Evolutionary conservation across 2,113 vertebrate species (phyloP), one percentile per base, ranked within the genome.

Genomic region (Hucho hucho): DNA sequence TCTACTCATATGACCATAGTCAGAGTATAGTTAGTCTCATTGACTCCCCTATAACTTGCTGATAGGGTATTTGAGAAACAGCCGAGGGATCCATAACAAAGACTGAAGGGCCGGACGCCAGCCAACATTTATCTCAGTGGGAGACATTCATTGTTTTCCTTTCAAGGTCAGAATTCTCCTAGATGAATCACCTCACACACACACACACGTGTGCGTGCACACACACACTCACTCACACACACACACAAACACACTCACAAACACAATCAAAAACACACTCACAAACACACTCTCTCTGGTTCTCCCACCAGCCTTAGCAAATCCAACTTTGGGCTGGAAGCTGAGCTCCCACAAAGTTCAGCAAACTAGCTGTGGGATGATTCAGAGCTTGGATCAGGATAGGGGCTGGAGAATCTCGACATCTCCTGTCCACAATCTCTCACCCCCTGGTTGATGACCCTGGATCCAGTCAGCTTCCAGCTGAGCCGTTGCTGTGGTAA

Each of bases 401-500:
- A 43, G 2, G 53, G 53, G 1, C 64, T 29, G 25, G 26, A 26
- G 64, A 65, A 65, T 18, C 64, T 37, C 65, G 25, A 65, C 64
- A 16, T 26, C 18, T 22, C 6, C 70, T 63, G 70, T 32, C 18
- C 56, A 69, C 67, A 24, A 12, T 1, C 67, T 69, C 32, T 24
- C 43, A 69, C 25, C 25, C 22, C 63, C 6, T 6, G 12, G 32
- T 47, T 46, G 18, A 69, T 24, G 12, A 24, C 12, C 32, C 29
- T 22, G 61, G 43, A 18, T 47, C n/a, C n/a, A 18, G 14, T 53
- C 49, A 53, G 49, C 14, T 16, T 16, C 16, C 49, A 43, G 59
- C 37, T 46, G 43, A 72, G 64, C 49, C 18, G 22, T 77, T 73
- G 32, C 70, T 49, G 14, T 25, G 47, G 75, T 24, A 58, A 77